Conservation (phyloP, 2,888 invertebrate species). For the Acheta domesticus region DNA sequence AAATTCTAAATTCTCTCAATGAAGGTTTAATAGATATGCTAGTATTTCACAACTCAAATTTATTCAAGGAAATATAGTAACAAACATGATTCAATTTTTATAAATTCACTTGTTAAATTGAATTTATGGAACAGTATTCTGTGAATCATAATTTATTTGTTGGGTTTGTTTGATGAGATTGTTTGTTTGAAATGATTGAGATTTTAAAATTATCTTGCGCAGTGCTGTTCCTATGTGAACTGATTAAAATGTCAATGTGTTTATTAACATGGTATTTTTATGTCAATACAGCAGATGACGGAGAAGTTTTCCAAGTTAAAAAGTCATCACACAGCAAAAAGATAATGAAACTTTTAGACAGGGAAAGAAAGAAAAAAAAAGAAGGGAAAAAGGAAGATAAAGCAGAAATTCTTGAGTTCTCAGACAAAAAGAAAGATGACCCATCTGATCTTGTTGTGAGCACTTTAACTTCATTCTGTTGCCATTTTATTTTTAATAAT, state of each 20-base stretch:
- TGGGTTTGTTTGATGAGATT: no score
- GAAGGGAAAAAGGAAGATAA: conserved; percentile 47
- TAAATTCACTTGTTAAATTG: no score
- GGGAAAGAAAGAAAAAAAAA: conserved; percentile 64
- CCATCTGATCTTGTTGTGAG: conserved; percentile 60
- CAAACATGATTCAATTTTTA: no score
- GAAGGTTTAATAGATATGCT: no score
- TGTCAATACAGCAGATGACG: conserved; percentile 63
- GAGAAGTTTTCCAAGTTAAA: conserved; percentile 90
- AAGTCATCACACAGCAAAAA: conserved; percentile 92
- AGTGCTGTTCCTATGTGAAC: background rate
- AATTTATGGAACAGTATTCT: no score
- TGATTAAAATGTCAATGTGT: background rate
- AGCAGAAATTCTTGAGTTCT: conserved; percentile 31
- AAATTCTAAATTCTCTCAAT: no score
- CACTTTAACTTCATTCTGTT: conserved; percentile 45
- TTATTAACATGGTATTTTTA: conserved; percentile 20
- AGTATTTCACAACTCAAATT: no score
- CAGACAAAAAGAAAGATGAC: conserved; percentile 41
- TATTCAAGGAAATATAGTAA: no score
- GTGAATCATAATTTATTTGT: no score
- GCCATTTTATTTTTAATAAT: conserved; percentile 44
- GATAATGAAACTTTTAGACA: conserved; percentile 78
- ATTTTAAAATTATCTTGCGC: background rate
- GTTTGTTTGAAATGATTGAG: no score